Base-by-base conservation (phyloP, 92 coral and sea anemone species). In the Siderastrea siderea region DNA sequence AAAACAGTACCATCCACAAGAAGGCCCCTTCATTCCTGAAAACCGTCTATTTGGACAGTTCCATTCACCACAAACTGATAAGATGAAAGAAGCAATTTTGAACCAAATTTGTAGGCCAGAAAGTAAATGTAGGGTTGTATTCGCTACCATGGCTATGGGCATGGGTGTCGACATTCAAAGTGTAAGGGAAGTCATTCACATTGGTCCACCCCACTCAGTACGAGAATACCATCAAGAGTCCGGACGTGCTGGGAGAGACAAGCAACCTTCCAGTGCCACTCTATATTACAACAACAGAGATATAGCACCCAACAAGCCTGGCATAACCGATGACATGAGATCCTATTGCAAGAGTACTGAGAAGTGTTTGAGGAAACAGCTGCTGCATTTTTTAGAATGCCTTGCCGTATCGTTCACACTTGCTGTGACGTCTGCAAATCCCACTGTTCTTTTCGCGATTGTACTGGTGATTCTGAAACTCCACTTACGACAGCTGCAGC, bases 1-100 rank as follows among this genome's bases (percentile, higher is more conserved):
- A 6, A 77, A 87, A 45, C 94, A 90, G 55, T 93, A 76, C 79
- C 74, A 73, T 44, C 92, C 94, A 71, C 86, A 51, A 60, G 75
- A 59, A 3, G 87, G 51, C 6, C 90, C 88, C 5, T 45, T 59
- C 6, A 67, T 73, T 6, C 94, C 94, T 1, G 68, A 81, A 61
- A 80, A 73, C 17, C 86, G 92, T 17, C 82, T 93, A 45, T 90
- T 90, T 91, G 90, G 86, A 49, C 91, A 89, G 64, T 93, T 89
- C 52, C 91, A 86, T 81, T 61, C 93, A 0, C 93, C 93, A 0
- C 95, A 93, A 51, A 89, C 95, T 57, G 48, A 19, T 4, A 66
- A 77, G 65, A 84, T 87, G 95, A 92, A 89, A 47, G 81, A 92
- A 68, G 82, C 38, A 26, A 26, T 26, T 26, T 26, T 26, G 38